These are phyloP conservation scores for Lepidotrigona ventralis DNA, from an alignment of 1,140 invertebrate genomes.

Conservation along the genomic window DNA sequence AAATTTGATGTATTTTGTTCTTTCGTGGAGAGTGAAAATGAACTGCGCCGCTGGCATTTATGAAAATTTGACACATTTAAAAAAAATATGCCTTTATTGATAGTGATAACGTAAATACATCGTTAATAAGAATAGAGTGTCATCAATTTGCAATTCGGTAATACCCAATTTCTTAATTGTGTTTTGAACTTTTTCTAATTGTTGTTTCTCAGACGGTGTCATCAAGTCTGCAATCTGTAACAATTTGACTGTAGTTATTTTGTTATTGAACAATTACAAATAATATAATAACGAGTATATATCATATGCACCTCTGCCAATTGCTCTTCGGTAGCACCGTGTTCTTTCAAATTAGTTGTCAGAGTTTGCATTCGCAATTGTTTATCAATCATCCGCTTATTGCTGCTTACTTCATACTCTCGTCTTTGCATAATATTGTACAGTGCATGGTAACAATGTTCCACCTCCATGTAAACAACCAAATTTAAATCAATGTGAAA, in stretches of 20 bases:
- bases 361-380: slow-evolving; percentile 90
- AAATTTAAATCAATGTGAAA: slow-evolving; percentile 87
- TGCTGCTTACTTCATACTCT: slow-evolving; percentile 82
- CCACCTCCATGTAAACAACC: slow-evolving; percentile 86
- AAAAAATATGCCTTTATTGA: slow-evolving; percentile 32
- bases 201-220: slow-evolving; percentile 87
- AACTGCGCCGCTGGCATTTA: neutral
- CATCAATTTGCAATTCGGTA: slow-evolving; percentile 85
- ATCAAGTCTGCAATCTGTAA: slow-evolving; percentile 87
- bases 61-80: neutral
- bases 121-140: slow-evolving; percentile 87
- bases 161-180: slow-evolving; percentile 85
- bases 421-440: slow-evolving; percentile 86
- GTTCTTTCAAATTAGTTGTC: slow-evolving; percentile 86
- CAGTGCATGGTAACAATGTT: slow-evolving; percentile 88
- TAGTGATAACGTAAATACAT: slow-evolving; percentile 81
- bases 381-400: slow-evolving; percentile 91
- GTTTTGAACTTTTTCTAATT: slow-evolving; percentile 84
- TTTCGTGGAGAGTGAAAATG: neutral
- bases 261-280: neutral
- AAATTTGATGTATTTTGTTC: slow-evolving; percentile 49
- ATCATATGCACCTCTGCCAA: slow-evolving; percentile 84
- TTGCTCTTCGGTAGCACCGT: slow-evolving; percentile 87
- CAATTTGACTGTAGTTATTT: neutral
- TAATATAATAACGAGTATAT: slow-evolving; percentile 44